phyloP scores from a whole-genome alignment of 1,140 invertebrate species.

The Polypedilum vanderplanki region DNA sequence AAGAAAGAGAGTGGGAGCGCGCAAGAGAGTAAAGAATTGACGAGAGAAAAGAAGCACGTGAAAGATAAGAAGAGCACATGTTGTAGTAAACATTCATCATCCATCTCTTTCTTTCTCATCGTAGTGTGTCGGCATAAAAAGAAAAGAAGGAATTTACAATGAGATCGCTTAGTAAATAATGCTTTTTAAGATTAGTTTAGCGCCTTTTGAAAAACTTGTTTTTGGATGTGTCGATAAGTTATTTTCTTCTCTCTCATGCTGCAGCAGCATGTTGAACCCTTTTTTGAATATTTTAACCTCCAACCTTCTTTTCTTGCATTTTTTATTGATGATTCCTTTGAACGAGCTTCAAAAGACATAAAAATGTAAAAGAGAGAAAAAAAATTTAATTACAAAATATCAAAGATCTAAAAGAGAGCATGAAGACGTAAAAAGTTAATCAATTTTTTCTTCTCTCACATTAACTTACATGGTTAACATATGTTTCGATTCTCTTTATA shows the following conservation, averaged over 20 bases:
- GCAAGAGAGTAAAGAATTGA: not conserved
- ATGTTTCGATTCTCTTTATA: not conserved
- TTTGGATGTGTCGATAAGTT: no score
- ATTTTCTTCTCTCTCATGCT: no score
- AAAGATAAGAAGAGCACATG: conserved; percentile 1
- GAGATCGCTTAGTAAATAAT: no score
- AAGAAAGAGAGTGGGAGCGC: no score
- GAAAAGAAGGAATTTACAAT: no score
- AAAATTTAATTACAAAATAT: conserved; percentile 10
- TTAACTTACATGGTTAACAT: not conserved
- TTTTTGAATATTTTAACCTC: no score
- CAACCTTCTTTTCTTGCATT: no score
- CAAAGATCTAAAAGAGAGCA: not conserved
- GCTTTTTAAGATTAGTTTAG: no score
- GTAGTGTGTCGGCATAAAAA: no score
- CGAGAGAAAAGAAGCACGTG: not conserved
- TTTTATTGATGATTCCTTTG: not conserved
- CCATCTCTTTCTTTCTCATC: no score
- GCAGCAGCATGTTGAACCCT: no score
- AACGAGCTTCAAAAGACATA: not conserved
- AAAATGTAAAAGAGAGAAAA: not conserved
- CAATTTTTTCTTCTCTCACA: not conserved
- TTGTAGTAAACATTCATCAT: not conserved
- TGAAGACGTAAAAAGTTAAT: conserved; percentile 4
- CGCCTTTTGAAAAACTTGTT: no score